These are phyloP conservation scores for Rhinopomastus cyanomelas DNA, from an alignment of 2,113 vertebrate genomes.

Conservation along the genomic window DNA sequence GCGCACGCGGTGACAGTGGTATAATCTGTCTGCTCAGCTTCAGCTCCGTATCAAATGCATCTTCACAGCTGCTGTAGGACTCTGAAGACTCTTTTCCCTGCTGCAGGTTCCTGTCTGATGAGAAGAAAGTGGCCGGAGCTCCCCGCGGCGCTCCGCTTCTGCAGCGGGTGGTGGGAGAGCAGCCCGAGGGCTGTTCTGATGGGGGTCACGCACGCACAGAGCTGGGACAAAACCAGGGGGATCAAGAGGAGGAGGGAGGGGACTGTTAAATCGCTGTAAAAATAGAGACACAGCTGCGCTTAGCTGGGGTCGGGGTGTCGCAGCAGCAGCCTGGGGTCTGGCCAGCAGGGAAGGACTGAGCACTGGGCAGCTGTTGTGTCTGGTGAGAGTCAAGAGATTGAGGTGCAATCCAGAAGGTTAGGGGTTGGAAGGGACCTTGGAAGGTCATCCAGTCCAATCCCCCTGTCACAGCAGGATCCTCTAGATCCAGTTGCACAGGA, in stretches of 20 bases:
- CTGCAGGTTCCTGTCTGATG: neutral
- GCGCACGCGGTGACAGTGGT: neutral
- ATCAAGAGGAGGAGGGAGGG: neutral
- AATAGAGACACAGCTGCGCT: too few relatives aligned
- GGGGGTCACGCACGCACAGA: neutral
- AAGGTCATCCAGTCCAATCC: too few relatives aligned
- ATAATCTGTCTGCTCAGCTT: neutral
- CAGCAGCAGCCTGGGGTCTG: neutral
- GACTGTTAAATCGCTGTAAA: too few relatives aligned
- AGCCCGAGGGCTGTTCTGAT: neutral
- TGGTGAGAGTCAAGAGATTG: neutral
- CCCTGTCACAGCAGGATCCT: too few relatives aligned
- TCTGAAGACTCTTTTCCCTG: neutral
- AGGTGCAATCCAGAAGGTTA: too few relatives aligned
- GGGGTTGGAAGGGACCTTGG: too few relatives aligned
- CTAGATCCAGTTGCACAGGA: too few relatives aligned
- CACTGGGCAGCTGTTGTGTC: rapidly evolving
- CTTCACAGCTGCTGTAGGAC: neutral
- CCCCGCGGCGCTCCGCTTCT: neutral
- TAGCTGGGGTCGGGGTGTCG: too few relatives aligned
- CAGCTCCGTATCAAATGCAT: neutral
- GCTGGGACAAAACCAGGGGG: neutral
- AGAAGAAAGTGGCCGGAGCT: neutral
- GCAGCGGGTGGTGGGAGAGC: neutral
- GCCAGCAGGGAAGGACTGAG: neutral